Percentiles rank a stretch among this genome's conserved stretches.
Evolutionary conservation across 2,113 vertebrate genomes (phyloP).

Genomic region (Enhydra lutris): DNA sequence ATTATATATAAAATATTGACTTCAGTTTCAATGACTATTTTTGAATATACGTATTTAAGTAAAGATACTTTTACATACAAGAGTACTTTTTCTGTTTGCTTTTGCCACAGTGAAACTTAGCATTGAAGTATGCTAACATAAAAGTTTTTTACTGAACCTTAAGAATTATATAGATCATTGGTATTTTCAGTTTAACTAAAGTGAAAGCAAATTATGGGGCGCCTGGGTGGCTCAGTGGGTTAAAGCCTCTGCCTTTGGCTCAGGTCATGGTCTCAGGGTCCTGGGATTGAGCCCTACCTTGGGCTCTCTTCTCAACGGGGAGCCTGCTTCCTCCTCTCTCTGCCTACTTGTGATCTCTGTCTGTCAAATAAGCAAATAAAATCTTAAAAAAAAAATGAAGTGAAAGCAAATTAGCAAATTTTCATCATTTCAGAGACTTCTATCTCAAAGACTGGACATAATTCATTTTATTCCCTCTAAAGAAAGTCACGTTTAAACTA

Average conservation of each 20-base stretch:
- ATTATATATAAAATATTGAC: not conserved
- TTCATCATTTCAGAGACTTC: not conserved
- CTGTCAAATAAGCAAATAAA: no score
- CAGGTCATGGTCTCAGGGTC: no score
- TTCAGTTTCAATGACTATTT: not conserved
- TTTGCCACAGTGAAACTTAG: not conserved
- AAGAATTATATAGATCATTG: not conserved
- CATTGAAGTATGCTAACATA: not conserved
- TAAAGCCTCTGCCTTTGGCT: no score
- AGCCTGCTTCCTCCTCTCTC: no score
- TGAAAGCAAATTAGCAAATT: not conserved
- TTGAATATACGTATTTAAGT: not conserved
- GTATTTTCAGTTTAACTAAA: not conserved
- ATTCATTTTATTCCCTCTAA: not conserved
- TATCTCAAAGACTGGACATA: not conserved
- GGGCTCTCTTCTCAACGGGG: no score
- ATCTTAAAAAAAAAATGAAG: not conserved
- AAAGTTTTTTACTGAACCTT: not conserved
- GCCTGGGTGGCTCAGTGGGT: no score
- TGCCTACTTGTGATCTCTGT: no score
- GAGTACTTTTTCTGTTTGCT: not conserved
- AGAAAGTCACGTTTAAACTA: not conserved
- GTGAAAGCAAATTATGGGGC: not conserved
- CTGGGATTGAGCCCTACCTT: no score
- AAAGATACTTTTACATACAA: not conserved